Conservation (phyloP, 2,888 invertebrate species). For the Epirrhoe tristata region DNA sequence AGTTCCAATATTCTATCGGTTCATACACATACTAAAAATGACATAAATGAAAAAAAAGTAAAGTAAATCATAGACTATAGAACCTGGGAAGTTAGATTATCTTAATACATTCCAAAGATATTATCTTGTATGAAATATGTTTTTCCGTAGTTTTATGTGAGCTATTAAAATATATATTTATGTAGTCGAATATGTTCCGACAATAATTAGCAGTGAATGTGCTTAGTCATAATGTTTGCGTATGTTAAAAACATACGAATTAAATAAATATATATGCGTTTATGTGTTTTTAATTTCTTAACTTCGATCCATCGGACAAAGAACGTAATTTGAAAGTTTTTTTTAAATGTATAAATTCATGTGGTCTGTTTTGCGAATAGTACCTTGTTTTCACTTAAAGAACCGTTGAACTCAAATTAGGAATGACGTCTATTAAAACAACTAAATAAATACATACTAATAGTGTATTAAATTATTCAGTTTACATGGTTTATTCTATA, state of each 20-base stretch:
- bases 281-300: constrained; percentile 1
- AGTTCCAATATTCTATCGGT: too few species aligned
- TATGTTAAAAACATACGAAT: constrained; percentile 6
- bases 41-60: too few species aligned
- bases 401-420: background rate
- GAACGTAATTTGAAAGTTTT: too few species aligned
- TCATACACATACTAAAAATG: too few species aligned
- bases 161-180: constrained; percentile 1
- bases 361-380: background rate
- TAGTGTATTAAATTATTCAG: constrained; percentile 31
- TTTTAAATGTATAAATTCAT: too few species aligned
- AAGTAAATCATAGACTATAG: too few species aligned
- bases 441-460: constrained; percentile 19
- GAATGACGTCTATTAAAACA: constrained; percentile 5
- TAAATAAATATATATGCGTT: constrained; percentile 21
- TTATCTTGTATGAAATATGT: background rate
- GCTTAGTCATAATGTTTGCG: constrained; percentile 17
- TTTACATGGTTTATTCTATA: constrained; percentile 27
- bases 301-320: background rate
- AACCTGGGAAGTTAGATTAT: background rate
- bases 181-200: constrained; percentile 9
- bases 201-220: constrained; percentile 27
- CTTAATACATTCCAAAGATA: constrained; percentile 20
- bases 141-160: background rate
- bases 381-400: background rate